Evolutionary conservation across 1,140 invertebrate genomes (phyloP).

Genomic region (Drosophila sulfurigaster): DNA sequence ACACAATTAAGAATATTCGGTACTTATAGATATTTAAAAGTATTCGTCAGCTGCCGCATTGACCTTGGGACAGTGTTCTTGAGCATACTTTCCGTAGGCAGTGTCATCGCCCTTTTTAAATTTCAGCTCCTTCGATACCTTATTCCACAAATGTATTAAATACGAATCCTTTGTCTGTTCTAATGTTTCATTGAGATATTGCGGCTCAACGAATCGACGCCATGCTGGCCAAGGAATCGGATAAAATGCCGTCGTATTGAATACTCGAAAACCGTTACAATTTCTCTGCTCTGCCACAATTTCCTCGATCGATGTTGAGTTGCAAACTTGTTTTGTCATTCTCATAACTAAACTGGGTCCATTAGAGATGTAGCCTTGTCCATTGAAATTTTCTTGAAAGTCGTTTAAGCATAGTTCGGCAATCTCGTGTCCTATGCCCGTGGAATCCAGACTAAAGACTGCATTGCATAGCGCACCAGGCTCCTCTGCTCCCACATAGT

Average conservation of each 20-base stretch:
- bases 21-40: neutral
- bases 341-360: constrained; percentile 5
- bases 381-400: constrained; percentile 15
- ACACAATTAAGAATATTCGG: neutral
- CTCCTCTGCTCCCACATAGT: constrained; percentile 1
- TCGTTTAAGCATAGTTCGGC: constrained; percentile 3
- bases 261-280: neutral
- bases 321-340: neutral
- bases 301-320: neutral
- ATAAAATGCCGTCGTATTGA: constrained; percentile 1
- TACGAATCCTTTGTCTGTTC: neutral
- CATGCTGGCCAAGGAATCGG: neutral
- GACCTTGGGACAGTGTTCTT: neutral
- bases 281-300: neutral
- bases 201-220: neutral
- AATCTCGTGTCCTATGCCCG: neutral
- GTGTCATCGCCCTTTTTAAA: neutral
- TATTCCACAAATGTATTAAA: constrained; percentile 10
- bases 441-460: neutral
- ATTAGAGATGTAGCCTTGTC: neutral
- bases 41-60: constrained; percentile 5
- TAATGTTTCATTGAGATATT: neutral
- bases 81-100: neutral
- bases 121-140: neutral
- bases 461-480: neutral